Percentiles rank a stretch among this genome's conserved stretches.
Evolutionary conservation across 2,888 invertebrate genomes (phyloP).

Genomic region (Chelonus formosanus): DNA sequence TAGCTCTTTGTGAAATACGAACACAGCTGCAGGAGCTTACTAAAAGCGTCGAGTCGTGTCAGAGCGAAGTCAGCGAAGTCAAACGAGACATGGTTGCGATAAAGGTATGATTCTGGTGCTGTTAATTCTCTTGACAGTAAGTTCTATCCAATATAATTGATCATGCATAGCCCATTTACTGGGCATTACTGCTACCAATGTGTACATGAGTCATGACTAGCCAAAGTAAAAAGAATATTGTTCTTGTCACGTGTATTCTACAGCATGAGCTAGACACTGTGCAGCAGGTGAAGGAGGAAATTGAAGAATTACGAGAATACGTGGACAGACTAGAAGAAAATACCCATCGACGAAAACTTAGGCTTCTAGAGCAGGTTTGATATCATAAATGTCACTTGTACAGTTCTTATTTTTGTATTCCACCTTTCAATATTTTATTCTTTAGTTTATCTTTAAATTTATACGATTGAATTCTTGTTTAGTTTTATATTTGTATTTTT

Average conservation of each 20-base stretch:
- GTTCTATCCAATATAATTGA: neutral
- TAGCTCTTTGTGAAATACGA: conserved; percentile 92
- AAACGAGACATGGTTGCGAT: conserved; percentile 96
- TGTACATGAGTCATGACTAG: conserved; percentile 14
- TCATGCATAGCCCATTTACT: conserved; percentile 20
- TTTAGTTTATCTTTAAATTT: neutral
- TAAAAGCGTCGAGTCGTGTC: conserved; percentile 93
- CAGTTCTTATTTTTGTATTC: conserved; percentile 17
- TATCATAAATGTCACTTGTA: neutral
- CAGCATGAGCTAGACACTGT: conserved; percentile 89
- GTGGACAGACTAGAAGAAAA: conserved; percentile 92
- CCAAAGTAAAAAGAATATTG: conserved; percentile 24
- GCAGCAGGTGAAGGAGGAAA: conserved; percentile 94
- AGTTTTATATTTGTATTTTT: neutral
- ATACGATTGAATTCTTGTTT: conserved; percentile 28
- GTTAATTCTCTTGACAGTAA: conserved; percentile 1
- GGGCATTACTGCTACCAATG: conserved; percentile 22
- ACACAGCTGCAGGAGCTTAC: conserved; percentile 92
- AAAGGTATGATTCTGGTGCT: conserved; percentile 66
- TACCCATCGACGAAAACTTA: conserved; percentile 87
- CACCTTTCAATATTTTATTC: neutral
- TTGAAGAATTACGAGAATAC: conserved; percentile 90
- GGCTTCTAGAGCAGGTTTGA: conserved; percentile 89
- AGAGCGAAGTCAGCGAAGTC: conserved; percentile 92
- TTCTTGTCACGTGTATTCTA: conserved; percentile 36